These are phyloP conservation scores for Athalia circularis DNA, from an alignment of 2,888 invertebrate species.

Conservation along the genomic window DNA sequence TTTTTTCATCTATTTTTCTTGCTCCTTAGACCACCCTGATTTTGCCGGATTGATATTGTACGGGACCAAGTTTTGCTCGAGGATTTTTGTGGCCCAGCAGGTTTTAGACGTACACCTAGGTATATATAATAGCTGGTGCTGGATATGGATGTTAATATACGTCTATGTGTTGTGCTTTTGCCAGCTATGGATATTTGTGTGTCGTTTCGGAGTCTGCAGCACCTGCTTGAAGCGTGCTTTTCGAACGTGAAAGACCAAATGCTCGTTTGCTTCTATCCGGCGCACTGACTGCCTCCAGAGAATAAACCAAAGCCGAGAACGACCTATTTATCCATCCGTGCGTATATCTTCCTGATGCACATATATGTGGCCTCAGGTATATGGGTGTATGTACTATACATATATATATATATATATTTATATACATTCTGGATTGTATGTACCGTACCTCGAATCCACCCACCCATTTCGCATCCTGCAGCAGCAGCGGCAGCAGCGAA, in stretches of 20 bases:
- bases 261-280: constrained; percentile 24
- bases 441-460: constrained; percentile 2
- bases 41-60: no score
- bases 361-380: not conserved
- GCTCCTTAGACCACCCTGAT: no score
- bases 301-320: constrained; percentile 33
- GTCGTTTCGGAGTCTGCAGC: not conserved
- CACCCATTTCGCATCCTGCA: not conserved
- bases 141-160: no score
- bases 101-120: no score
- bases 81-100: no score
- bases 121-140: no score
- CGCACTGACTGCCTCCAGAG: constrained; percentile 22
- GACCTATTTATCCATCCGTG: constrained; percentile 36
- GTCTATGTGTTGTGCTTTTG: no score
- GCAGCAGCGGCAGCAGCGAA: constrained; percentile 5
- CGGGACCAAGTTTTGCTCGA: no score
- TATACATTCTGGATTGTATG: not conserved
- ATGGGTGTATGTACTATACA: not conserved
- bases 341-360: not conserved
- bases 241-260: constrained; percentile 19
- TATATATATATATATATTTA: not conserved
- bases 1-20: no score
- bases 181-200: no score
- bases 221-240: not conserved